A percentile compares a stretch with the other conserved stretches of the same genome.
Conservation (phyloP, 2,888 invertebrate species). For the Mythimna impura region DNA sequence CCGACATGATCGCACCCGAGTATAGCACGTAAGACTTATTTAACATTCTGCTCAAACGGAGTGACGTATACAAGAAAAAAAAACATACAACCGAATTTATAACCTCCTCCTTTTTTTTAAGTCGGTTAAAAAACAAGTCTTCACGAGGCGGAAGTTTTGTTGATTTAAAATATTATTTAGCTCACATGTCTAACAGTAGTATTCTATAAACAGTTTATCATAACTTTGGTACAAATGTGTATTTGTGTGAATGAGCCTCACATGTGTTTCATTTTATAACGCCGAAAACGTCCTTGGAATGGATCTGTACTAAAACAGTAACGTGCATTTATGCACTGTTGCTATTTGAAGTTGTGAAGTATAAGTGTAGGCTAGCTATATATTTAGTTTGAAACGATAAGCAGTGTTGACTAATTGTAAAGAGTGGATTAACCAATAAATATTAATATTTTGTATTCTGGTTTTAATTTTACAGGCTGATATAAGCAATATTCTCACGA, state of each 20-base stretch:
- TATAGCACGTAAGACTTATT: conserved; percentile 19
- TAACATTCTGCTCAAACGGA: conserved; percentile 20
- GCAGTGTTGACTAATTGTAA: conserved; percentile 11
- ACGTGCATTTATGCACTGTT: conserved; percentile 8
- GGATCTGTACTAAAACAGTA: conserved; percentile 3
- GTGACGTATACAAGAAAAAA: neutral
- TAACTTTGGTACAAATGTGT: neutral
- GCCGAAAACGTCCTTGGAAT: conserved; percentile 9
- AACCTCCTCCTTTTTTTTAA: no score
- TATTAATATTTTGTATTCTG: conserved; percentile 10
- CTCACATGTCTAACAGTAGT: neutral
- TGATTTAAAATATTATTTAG: neutral
- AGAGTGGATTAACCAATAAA: conserved; percentile 20
- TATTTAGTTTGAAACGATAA: conserved; percentile 16
- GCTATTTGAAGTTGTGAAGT: conserved; percentile 1
- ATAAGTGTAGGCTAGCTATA: neutral
- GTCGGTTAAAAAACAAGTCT: no score
- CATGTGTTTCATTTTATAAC: neutral
- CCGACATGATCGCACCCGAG: neutral
- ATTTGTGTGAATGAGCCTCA: neutral
- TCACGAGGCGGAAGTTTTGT: conserved; percentile 18
- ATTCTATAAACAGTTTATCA: neutral
- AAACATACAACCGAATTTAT: no score
- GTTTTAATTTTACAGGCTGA: neutral
- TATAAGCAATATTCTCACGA: neutral